These are phyloP conservation scores for Pollimyrus isidori DNA, from an alignment of 2,113 vertebrate species.

Conservation along the genomic window DNA sequence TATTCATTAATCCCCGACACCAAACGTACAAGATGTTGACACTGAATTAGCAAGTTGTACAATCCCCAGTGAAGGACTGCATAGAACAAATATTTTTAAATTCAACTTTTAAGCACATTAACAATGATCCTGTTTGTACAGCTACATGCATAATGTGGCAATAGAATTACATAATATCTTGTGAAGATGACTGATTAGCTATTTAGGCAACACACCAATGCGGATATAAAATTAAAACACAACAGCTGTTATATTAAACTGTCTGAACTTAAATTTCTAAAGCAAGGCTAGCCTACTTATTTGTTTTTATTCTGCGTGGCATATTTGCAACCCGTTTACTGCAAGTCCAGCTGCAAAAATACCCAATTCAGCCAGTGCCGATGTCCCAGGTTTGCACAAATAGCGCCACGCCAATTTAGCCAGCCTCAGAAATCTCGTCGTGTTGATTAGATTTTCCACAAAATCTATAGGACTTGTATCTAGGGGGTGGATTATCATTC, in stretches of 20 bases:
- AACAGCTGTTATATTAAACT: neutral
- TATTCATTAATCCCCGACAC: neutral
- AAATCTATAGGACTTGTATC: neutral
- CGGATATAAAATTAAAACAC: neutral
- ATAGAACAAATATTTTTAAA: neutral
- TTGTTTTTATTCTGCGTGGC: neutral
- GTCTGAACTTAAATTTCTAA: neutral
- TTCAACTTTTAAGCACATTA: neutral
- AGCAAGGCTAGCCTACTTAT: neutral
- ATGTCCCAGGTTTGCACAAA: neutral
- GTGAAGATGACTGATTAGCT: neutral
- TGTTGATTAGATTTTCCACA: neutral
- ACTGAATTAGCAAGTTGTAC: neutral
- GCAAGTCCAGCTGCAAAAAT: neutral
- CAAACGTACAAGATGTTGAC: neutral
- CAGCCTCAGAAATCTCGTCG: neutral
- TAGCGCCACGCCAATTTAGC: neutral
- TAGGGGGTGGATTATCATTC: neutral
- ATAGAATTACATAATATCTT: neutral
- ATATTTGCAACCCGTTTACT: no score
- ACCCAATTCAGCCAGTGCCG: neutral
- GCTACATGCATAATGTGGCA: neutral
- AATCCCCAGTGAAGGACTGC: neutral
- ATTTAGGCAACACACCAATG: neutral
- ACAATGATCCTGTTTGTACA: neutral